These are phyloP conservation scores for Coremacera marginata DNA, from an alignment of 2,888 invertebrate species.

Conservation along the genomic window DNA sequence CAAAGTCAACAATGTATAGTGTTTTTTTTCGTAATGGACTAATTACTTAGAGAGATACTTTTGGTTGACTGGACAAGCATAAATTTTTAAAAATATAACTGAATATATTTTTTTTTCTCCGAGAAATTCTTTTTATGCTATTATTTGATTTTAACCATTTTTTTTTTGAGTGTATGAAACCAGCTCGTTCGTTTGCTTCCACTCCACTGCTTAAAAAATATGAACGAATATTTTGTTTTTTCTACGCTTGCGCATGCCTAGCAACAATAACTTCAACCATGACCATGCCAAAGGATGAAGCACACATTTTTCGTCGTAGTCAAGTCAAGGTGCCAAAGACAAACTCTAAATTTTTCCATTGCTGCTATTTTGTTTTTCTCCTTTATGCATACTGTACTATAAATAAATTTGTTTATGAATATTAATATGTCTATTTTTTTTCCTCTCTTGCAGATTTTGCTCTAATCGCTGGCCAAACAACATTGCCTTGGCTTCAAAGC, in stretches of 20 bases:
- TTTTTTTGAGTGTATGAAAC: neutral
- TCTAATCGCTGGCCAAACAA: too few species aligned
- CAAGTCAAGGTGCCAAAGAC: too few species aligned
- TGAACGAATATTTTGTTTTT: neutral
- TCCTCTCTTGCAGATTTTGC: too few species aligned
- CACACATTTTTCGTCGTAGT: neutral
- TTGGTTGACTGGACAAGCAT: too few species aligned
- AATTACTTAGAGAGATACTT: too few species aligned
- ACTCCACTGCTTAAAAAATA: neutral
- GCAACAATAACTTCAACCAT: conserved; percentile 56
- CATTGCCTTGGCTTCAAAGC: too few species aligned
- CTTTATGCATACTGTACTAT: neutral
- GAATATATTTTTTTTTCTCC: too few species aligned
- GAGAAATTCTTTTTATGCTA: too few species aligned
- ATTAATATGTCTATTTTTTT: neutral
- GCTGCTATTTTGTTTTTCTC: neutral
- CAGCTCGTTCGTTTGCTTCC: neutral
- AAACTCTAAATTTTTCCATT: neutral
- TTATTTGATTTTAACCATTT: too few species aligned
- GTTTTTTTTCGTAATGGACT: too few species aligned
- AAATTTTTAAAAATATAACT: too few species aligned
- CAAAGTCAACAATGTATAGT: too few species aligned
- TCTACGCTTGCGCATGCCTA: neutral
- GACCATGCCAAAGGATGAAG: conserved; percentile 61
- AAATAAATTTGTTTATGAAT: neutral